Evolutionary conservation across 2,888 invertebrate species (phyloP).

Genomic region (Tortricodes alternella): DNA sequence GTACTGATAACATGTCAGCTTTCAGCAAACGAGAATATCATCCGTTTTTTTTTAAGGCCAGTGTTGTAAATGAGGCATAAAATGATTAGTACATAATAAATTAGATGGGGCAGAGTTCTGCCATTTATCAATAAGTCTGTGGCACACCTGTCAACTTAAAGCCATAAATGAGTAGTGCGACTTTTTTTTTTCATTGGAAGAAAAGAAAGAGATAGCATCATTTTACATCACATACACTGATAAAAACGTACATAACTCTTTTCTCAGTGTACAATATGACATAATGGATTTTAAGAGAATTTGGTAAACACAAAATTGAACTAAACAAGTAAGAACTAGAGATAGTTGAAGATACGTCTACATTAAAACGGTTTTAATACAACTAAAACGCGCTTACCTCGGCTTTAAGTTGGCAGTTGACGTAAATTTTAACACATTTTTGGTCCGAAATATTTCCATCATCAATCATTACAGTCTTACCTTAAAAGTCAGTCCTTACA

Average conservation of each 20-base stretch:
- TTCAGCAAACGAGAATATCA: too few relatives aligned
- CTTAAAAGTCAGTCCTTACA: constrained; percentile 25
- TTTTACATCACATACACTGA: neutral
- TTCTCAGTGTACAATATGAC: too few relatives aligned
- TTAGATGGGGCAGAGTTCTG: too few relatives aligned
- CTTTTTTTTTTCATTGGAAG: constrained; percentile 13
- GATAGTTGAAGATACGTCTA: neutral
- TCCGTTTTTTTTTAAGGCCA: too few relatives aligned
- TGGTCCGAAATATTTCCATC: constrained; percentile 20
- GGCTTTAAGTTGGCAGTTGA: constrained; percentile 2
- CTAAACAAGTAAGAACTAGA: too few relatives aligned
- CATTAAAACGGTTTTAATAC: neutral
- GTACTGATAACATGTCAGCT: too few relatives aligned
- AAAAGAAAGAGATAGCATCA: constrained; percentile 7
- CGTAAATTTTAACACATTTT: constrained; percentile 15
- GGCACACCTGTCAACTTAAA: constrained; percentile 8
- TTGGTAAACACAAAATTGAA: too few relatives aligned
- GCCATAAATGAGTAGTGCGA: constrained; percentile 5
- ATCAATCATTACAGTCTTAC: constrained; percentile 22
- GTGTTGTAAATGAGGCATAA: too few relatives aligned
- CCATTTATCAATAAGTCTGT: neutral
- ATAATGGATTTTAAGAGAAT: too few relatives aligned
- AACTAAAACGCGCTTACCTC: constrained; percentile 15
- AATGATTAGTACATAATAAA: too few relatives aligned
- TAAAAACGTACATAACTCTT: too few relatives aligned